A percentile compares a stretch with the other conserved stretches of the same genome.
phyloP scores from a whole-genome alignment of 2,888 invertebrate genomes.

The Oligia fasciuncula region DNA sequence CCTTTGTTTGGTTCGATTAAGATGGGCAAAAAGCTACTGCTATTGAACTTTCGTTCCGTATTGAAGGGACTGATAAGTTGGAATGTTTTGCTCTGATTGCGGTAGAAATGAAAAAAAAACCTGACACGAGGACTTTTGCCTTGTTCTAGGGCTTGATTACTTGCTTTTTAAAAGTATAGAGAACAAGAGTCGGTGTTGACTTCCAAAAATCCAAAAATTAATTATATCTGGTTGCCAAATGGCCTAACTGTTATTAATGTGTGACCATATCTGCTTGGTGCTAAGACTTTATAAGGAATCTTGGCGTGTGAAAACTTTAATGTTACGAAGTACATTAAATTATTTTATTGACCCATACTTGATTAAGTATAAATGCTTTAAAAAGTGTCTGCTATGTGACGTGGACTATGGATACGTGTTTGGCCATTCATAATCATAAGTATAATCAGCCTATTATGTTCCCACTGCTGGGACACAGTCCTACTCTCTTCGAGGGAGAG shows the following conservation, averaged over 20 bases:
- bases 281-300: background rate
- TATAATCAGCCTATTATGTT: background rate
- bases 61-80: conserved; percentile 34
- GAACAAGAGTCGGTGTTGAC: background rate
- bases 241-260: background rate
- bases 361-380: background rate
- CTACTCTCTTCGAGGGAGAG: background rate
- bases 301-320: conserved; percentile 1
- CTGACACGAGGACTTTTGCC: background rate
- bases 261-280: background rate
- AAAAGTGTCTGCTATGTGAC: background rate
- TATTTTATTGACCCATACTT: background rate
- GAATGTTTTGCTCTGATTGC: conserved; percentile 51
- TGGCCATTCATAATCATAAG: background rate
- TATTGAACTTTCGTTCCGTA: conserved; percentile 52
- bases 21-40: conserved; percentile 52
- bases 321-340: background rate
- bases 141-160: background rate
- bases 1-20: conserved; percentile 52
- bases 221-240: background rate
- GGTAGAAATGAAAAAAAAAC: conserved; percentile 15
- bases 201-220: too few species aligned
- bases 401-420: background rate
- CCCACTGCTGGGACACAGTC: background rate
- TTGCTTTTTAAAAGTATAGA: conserved; percentile 1